A percentile compares a stretch with the other conserved stretches of the same genome.
Evolutionary conservation across 1,140 invertebrate genomes (phyloP).

Genomic region (Brachionus paranguensis): DNA sequence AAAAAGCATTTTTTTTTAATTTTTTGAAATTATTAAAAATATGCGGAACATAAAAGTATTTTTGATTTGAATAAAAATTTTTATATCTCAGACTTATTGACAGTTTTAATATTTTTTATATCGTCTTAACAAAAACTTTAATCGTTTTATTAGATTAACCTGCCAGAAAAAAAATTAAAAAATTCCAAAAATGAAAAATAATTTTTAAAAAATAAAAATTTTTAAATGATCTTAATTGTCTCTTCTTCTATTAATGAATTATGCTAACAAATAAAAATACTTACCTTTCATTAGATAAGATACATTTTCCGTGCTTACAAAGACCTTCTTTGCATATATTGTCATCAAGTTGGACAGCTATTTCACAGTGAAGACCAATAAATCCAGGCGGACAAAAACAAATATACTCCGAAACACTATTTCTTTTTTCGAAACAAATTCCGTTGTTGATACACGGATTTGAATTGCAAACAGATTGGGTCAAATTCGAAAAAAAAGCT

Average conservation of each 20-base stretch:
- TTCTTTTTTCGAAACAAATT: slow-evolving; percentile 44
- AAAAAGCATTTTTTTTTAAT: too few relatives aligned
- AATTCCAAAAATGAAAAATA: too few relatives aligned
- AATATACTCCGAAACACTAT: slow-evolving; percentile 42
- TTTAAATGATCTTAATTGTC: neutral
- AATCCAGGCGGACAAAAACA: slow-evolving; percentile 47
- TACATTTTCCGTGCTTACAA: slow-evolving; percentile 23
- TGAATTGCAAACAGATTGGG: slow-evolving; percentile 34
- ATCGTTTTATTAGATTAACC: too few relatives aligned
- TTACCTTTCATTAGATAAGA: neutral
- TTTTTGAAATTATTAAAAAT: too few relatives aligned
- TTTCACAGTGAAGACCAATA: slow-evolving; percentile 45
- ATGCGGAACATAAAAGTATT: too few relatives aligned
- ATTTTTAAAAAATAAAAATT: neutral
- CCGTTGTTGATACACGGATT: slow-evolving; percentile 46
- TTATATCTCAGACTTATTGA: too few relatives aligned
- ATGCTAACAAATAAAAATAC: neutral
- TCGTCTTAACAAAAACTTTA: neutral
- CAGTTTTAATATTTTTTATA: too few relatives aligned
- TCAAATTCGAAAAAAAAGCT: slow-evolving; percentile 19
- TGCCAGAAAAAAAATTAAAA: neutral
- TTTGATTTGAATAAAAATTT: too few relatives aligned
- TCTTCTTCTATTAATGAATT: neutral
- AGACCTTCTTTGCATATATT: neutral
- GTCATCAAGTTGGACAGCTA: slow-evolving; percentile 42